Evolutionary conservation across 1,140 invertebrate genomes (phyloP), one percentile per base, ranked within the genome.

Genomic region (Cyclargus thomasi): DNA sequence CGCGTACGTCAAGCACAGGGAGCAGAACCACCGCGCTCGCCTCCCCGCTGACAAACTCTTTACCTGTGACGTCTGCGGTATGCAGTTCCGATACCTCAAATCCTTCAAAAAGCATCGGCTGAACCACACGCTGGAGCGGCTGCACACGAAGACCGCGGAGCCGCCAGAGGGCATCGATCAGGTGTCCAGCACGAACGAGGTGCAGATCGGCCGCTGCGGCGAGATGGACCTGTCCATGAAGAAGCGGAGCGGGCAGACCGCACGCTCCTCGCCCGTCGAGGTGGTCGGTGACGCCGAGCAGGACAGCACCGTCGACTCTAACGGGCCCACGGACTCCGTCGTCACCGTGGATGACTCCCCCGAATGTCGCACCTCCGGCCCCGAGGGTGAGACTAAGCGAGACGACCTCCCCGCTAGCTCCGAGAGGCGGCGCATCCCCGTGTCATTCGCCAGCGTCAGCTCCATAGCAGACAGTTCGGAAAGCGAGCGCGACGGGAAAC

Each of bases 81-180:
- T 97, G 96, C 96, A 97, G 83, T 97, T 97, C 81, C 92, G 95
- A 68, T 97, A 96, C 82, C 92, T 97, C 20, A 97, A 97, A 81
- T 97, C 96, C 0, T 97, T 97, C 83, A 96, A 97, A 83, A 97
- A 97, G 85, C 96, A 97, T 79, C 92, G 96, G 14, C 91, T 97
- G 20, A 97, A 97, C 79, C 96, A 97, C 79, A 95, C 96, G 1
- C 81, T 97, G 2, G 96, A 97, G 79, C 93, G 95, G 64, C 90
- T 96, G 11, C 96, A 96, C 73, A 93, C 93, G 6, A 94, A 93
- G 74, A 92, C 86, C 64, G 76, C 91, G 71, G 85, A 90, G 7
- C 70, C 70, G 6, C 80, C 91, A 0, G 92, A 93, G 65, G 85
- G 89, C 8, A 91, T 91, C 72, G 94, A 95, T 75, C 93, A 94